These are phyloP conservation scores for Cichlasoma orientale DNA, from an alignment of 2,797 vertebrate species.

Conservation along the genomic window DNA sequence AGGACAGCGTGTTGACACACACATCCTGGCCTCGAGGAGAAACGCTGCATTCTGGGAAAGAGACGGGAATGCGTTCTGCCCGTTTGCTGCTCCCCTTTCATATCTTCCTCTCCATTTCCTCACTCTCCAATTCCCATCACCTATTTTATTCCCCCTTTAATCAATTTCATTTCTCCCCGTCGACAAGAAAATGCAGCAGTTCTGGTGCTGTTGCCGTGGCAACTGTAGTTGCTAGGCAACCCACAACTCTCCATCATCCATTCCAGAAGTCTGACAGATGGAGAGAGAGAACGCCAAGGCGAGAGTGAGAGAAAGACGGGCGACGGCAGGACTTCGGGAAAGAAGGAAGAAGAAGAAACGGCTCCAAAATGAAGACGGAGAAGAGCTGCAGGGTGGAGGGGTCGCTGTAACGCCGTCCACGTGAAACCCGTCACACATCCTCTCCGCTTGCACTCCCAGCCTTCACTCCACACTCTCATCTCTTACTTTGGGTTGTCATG, in stretches of 20 bases:
- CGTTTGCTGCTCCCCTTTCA: background rate
- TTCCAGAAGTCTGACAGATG: conserved; percentile 84
- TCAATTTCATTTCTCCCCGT: conserved; percentile 82
- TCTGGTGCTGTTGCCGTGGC: conserved; percentile 74
- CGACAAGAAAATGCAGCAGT: conserved; percentile 75
- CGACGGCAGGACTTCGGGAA: background rate
- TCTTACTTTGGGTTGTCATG: background rate
- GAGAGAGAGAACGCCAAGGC: conserved; percentile 59
- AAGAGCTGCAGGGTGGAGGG: conserved; percentile 2
- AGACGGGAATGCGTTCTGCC: background rate
- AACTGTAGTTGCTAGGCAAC: conserved; percentile 86
- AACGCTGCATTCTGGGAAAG: conserved; percentile 41
- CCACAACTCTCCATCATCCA: conserved; percentile 84
- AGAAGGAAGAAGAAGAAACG: background rate
- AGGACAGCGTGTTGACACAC: conserved; percentile 38
- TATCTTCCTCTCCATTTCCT: background rate
- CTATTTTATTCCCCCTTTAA: conserved; percentile 78
- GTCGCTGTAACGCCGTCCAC: conserved; percentile 19
- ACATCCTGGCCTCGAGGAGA: background rate
- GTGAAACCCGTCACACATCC: background rate
- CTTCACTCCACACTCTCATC: background rate
- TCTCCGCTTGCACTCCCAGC: background rate
- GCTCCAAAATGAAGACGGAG: conserved; percentile 14
- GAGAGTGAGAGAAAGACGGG: conserved; percentile 31
- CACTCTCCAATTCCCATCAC: conserved; percentile 50